Conservation (phyloP, 2,888 invertebrate genomes). For the Diachrysia chrysitis region DNA sequence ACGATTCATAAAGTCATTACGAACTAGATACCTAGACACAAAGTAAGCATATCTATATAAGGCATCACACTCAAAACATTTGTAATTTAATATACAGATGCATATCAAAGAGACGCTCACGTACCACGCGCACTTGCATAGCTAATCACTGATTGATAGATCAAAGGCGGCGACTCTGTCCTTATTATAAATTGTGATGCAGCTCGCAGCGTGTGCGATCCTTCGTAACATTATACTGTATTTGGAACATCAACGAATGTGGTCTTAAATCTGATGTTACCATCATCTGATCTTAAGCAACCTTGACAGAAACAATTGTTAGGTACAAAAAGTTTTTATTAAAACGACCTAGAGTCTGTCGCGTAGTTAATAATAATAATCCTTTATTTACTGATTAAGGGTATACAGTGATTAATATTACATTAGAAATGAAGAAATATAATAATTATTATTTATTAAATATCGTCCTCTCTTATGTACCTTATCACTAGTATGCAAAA, state of each 20-base stretch:
- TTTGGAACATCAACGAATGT: neutral
- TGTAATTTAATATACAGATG: conserved; percentile 32
- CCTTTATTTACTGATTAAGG: no score
- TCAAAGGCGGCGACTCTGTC: conserved; percentile 62
- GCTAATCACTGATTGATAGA: conserved; percentile 73
- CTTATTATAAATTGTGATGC: conserved; percentile 48
- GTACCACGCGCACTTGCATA: conserved; percentile 67
- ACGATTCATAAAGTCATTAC: neutral
- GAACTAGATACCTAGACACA: no score
- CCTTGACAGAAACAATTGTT: neutral
- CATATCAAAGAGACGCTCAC: conserved; percentile 41
- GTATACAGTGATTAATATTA: no score
- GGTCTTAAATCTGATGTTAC: neutral
- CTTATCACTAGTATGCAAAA: no score
- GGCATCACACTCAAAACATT: conserved; percentile 27
- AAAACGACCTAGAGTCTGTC: no score
- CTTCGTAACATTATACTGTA: neutral
- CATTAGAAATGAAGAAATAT: no score
- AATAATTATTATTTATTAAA: no score
- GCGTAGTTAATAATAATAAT: no score
- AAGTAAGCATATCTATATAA: conserved; percentile 34
- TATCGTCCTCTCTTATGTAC: no score
- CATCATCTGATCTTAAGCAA: neutral
- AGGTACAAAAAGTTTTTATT: neutral
- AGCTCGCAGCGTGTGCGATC: conserved; percentile 5